Base-by-base conservation (phyloP, 1,140 invertebrate species). In the Drosophila burlai region DNA sequence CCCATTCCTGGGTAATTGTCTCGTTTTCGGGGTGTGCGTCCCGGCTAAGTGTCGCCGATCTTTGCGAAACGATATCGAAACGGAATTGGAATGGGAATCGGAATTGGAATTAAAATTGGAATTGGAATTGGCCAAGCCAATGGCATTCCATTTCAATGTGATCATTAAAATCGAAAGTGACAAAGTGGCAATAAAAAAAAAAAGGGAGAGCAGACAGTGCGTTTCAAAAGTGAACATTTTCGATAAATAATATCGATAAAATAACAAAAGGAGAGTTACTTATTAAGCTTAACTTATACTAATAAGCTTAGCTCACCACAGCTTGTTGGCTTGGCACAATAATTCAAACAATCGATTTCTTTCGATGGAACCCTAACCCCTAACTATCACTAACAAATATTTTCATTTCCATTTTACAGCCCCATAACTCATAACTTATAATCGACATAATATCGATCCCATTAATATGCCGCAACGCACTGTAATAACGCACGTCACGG, bases 1-100 rank as follows among this genome's bases (percentile, higher is more conserved):
- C 59, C 63, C 79, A 78, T 86, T 86, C 68, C 61, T 67, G 46
- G 60, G 62, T 84, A 85, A 81, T 78, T 84, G 71, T 66, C 59
- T 36, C 54, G 43, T 67, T 75, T 77, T 65, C 59, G 49, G 83
- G 82, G 83, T 79, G 83, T 86, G 83, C 72, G 64, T 75, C 68
- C 80, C 66, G 75, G 58, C 78, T 57, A 79, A 75, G 61, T 63
- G 59, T 54, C 67, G 61, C 43, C 55, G 50, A 45, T 46, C 54
- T 61, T 58, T 34, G 31, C 36, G 42, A 29, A 49, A n/a, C 18
- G 57, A 78, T 59, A 75, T 50, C 21, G 45, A 13, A 36, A 60
- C 13, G 31, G 36, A 24, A 58, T 59, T 21, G 34, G 26, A 47
- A 64, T 43, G 34, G 43, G 45, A 42, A 61, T 61, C 3, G 36